A percentile compares a stretch with the other conserved stretches of the same genome.
These are phyloP conservation scores for Pterostichus madidus DNA, from an alignment of 2,888 invertebrate genomes.

Conservation along the genomic window DNA sequence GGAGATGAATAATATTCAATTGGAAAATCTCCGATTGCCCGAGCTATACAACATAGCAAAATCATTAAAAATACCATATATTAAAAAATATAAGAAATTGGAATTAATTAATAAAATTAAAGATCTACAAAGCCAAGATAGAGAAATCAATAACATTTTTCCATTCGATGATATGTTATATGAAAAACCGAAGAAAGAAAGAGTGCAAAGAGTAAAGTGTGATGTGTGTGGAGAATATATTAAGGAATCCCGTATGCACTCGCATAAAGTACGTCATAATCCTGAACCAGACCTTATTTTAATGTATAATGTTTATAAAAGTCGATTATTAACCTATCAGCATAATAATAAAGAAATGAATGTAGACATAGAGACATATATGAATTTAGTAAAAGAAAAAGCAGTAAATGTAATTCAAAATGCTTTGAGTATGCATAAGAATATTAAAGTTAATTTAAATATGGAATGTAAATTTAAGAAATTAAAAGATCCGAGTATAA, in stretches of 20 bases:
- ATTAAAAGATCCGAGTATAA: constrained; percentile 64
- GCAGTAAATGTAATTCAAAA: constrained; percentile 39
- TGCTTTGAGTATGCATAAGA: constrained; percentile 41
- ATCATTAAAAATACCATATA: constrained; percentile 48
- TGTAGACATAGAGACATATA: constrained; percentile 30
- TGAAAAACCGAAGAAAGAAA: constrained; percentile 31
- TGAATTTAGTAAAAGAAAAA: constrained; percentile 31
- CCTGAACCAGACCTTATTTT: constrained; percentile 58
- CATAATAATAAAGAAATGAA: constrained; percentile 37
- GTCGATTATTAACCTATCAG: constrained; percentile 57
- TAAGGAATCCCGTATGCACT: constrained; percentile 57
- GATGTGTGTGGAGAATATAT: constrained; percentile 59
- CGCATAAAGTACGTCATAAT: constrained; percentile 57
- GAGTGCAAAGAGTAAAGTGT: constrained; percentile 59
- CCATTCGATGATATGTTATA: constrained; percentile 60
- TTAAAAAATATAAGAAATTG: constrained; percentile 54
- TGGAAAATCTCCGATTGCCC: constrained; percentile 1
- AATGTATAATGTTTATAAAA: constrained; percentile 27
- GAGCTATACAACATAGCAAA: constrained; percentile 14
- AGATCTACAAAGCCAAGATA: constrained; percentile 31
- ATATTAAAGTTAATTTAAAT: constrained; percentile 63
- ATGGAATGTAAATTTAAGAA: constrained; percentile 67
- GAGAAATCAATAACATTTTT: constrained; percentile 61
- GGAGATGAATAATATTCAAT: not conserved
- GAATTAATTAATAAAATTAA: constrained; percentile 57